Base-by-base conservation (phyloP, 1,140 invertebrate species). In the Halyomorpha halys region DNA sequence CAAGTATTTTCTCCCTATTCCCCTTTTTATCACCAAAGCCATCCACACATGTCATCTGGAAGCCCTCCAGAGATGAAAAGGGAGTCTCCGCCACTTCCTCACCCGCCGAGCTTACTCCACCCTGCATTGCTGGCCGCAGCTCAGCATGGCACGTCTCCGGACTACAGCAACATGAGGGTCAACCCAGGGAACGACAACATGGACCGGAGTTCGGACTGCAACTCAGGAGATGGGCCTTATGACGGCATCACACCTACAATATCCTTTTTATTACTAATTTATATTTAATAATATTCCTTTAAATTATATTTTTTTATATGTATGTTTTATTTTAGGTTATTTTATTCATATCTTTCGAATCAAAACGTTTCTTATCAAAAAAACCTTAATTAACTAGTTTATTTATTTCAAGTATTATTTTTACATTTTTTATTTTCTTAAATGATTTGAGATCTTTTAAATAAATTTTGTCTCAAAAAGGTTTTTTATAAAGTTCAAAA, bases 181-280 rank as follows among this genome's bases (percentile, higher is more conserved):
- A 68, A 66, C 44, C 65, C 67, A 13, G 69, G 62, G 13, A 63
- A 53, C 39, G 88, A 91, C 79, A 82, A 83, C 76, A 84, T 86
- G 71, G 89, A 91, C 75, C 83, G 86, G 62, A 85, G 85, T 74
- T 90, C 87, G 67, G 89, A 92, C 78, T 90, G 89, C 81, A 91
- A 91, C 78, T 90, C 88, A 69, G 87, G 83, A 61, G 89, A 91
- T 74, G 85, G 89, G 75, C 83, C 83, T 70, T 92, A 89, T 81
- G 89, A 92, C 76, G 89, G 89, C 76, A 85, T 90, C 81, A 86
- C 89, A 79, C 89, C 89, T 87, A 90, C 89, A 84, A 91, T 92
- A 90, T 92, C 90, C 87, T 92, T 92, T 90, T 84, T 81, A 39
- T 39, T 39, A 81, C 80, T 82, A 64, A 66, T 59, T 59, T 13